Percentiles rank a stretch among this genome's conserved stretches.
These are phyloP conservation scores for Sebastiscus tertius DNA, from an alignment of 2,797 vertebrate genomes.

Conservation along the genomic window DNA sequence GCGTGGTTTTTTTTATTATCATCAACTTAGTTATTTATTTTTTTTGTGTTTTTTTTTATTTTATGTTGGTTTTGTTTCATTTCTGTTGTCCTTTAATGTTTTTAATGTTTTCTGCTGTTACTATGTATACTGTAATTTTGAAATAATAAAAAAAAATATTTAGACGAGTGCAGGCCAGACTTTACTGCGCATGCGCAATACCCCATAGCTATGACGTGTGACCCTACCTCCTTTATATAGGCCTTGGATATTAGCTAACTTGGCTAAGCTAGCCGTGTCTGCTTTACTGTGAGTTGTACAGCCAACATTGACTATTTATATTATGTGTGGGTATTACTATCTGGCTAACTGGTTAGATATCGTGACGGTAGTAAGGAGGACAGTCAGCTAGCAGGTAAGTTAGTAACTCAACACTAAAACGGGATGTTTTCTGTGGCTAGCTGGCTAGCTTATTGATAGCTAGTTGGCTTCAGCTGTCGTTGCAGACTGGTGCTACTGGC, in stretches of 20 bases:
- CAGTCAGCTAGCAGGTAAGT: not conserved
- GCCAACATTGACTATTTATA: not conserved
- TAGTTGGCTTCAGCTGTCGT: slow-evolving; percentile 28
- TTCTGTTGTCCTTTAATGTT: too few relatives aligned
- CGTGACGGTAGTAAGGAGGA: not conserved
- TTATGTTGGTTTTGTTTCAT: too few relatives aligned
- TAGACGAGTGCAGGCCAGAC: too few relatives aligned
- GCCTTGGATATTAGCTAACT: slow-evolving; percentile 25
- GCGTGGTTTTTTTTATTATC: too few relatives aligned
- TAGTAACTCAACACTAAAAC: not conserved
- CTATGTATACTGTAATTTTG: too few relatives aligned
- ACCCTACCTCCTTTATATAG: too few relatives aligned
- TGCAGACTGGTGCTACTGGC: slow-evolving; percentile 8
- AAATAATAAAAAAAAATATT: too few relatives aligned
- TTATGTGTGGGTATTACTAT: not conserved
- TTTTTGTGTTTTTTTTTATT: too few relatives aligned
- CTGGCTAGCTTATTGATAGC: slow-evolving; percentile 35
- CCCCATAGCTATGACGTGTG: too few relatives aligned
- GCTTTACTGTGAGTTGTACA: not conserved
- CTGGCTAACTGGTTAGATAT: fast-evolving
- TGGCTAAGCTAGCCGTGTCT: slow-evolving; percentile 11
- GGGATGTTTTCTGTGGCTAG: slow-evolving; percentile 9
- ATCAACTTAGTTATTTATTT: too few relatives aligned
- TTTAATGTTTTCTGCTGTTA: too few relatives aligned
- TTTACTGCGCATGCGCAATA: too few relatives aligned